Base-by-base conservation (phyloP, 1,140 invertebrate genomes). In the Drosophila pandora region DNA sequence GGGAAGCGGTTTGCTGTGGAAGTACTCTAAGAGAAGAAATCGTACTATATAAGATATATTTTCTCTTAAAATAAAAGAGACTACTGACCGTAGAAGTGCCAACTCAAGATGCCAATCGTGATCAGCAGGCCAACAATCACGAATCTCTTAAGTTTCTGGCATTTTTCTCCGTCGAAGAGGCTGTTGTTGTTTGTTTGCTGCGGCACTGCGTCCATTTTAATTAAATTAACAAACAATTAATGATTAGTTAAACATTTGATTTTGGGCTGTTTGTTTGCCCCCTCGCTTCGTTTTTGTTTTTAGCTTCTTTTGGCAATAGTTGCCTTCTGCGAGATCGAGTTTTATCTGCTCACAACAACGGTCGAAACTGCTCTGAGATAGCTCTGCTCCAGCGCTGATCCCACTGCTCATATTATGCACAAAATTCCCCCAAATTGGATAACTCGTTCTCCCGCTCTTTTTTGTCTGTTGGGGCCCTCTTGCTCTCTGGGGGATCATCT, bases 31-130 rank as follows among this genome's bases (percentile, higher is more conserved):
- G 30, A 60, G 48, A 54, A 7, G 0, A 41, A 8, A n/a, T 4
- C 23, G n/a, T 25, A 37, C 34, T 12, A 37, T 37, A 12, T n/a
- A 37, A 3, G 9, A 17, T 7, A 22, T 13, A 12, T 9, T 25
- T 25, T 49, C 30, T 63, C 43, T 63, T 54, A 3, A 2, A n/a
- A 28, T 8, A 0, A 1, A 47, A 39, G 17, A 43, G 23, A 50
- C 13, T 56, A 50, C 60, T 62, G 47, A 91, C 90, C 90, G 59
- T 91, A 91, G 55, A 91, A 84, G 62, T 91, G 89, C 85, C 85
- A 91, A 34, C 90, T 72, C 13, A 91, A 76, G 22, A 91, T 79
- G 45, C 68, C 79, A 34, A 90, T 73, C 34, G 85, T 83, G 22
- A 76, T 65, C 34, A 91, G 54, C 23, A 90, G 59, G 4, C 52